These are phyloP conservation scores for Morus bassanus DNA, from an alignment of 2,797 vertebrate genomes.

Conservation along the genomic window DNA sequence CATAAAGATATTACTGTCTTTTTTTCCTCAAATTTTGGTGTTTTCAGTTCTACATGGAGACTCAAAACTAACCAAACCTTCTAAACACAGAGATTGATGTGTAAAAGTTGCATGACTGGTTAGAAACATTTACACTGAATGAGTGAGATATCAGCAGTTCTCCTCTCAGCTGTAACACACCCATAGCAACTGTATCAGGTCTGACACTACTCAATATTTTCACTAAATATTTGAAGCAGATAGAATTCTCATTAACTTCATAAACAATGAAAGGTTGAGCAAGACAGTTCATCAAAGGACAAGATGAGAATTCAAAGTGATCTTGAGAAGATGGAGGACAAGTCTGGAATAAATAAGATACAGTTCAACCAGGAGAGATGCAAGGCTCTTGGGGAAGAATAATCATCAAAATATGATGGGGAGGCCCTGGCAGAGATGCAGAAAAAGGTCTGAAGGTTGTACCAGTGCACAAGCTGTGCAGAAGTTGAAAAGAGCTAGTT, in stretches of 20 bases:
- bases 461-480: not conserved
- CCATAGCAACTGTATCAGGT: rapidly evolving
- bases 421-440: not conserved
- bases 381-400: not conserved
- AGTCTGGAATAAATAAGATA: not conserved
- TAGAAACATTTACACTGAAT: not conserved
- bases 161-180: not conserved
- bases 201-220: not conserved
- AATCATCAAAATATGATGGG: not conserved
- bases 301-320: not conserved
- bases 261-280: not conserved
- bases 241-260: not conserved
- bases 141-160: rapidly evolving
- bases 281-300: not conserved
- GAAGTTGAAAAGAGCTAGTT: not conserved
- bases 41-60: not conserved
- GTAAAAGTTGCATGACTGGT: not conserved
- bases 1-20: not conserved
- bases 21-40: not conserved
- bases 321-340: not conserved
- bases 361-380: not conserved
- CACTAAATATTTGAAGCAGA: not conserved
- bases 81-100: not conserved
- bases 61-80: not conserved
- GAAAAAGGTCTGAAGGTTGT: not conserved